Evolutionary conservation across 2,888 invertebrate species (phyloP).

Genomic region (Elegia similella): DNA sequence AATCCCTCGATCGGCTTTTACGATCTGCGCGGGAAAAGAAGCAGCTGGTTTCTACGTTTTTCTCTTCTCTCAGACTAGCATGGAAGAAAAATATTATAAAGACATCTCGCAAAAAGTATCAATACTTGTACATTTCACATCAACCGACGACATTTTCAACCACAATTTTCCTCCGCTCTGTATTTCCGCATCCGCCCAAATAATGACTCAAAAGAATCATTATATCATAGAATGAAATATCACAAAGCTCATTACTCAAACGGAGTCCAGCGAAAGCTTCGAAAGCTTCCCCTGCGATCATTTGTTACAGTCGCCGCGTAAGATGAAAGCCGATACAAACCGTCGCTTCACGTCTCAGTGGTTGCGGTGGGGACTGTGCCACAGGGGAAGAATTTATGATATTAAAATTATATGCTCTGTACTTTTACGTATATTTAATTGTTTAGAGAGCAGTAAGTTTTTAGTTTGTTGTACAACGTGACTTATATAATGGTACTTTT

Average conservation of each 20-base stretch:
- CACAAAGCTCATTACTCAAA: slow-evolving; percentile 33
- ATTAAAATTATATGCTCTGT: not conserved
- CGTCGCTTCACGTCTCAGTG: slow-evolving; percentile 68
- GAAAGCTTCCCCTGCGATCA: slow-evolving; percentile 45
- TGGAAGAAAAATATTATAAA: too few relatives aligned
- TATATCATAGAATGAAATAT: slow-evolving; percentile 24
- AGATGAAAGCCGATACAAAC: slow-evolving; percentile 73
- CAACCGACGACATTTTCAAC: not conserved
- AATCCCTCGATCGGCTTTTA: too few relatives aligned
- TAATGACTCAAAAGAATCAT: slow-evolving; percentile 9
- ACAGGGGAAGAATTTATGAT: slow-evolving; percentile 4
- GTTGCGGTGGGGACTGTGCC: slow-evolving; percentile 36
- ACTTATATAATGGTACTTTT: too few relatives aligned
- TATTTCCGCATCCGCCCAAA: slow-evolving; percentile 10
- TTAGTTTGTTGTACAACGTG: too few relatives aligned
- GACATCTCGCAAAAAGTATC: not conserved
- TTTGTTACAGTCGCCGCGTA: slow-evolving; percentile 72
- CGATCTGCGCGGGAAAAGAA: too few relatives aligned
- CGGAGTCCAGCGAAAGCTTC: slow-evolving; percentile 36
- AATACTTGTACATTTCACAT: not conserved
- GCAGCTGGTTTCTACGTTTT: too few relatives aligned
- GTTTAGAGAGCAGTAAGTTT: too few relatives aligned
- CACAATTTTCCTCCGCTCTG: not conserved
- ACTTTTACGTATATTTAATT: too few relatives aligned
- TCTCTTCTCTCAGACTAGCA: too few relatives aligned